Evolutionary conservation across 2,113 vertebrate species (phyloP).

Genomic region (Diglossa brunneiventris): DNA sequence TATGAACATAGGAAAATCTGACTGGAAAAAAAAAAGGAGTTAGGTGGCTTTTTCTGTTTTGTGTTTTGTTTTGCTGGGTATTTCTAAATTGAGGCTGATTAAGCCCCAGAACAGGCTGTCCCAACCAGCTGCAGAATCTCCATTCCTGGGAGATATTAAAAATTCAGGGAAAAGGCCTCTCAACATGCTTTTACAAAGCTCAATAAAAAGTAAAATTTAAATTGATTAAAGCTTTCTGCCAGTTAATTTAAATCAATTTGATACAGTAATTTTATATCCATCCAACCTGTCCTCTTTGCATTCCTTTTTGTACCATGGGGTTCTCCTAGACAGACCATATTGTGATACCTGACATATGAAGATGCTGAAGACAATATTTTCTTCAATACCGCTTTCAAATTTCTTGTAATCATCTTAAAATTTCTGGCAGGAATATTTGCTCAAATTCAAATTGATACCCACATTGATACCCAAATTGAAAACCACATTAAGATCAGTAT

Average conservation of each 20-base stretch:
- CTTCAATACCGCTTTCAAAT: neutral
- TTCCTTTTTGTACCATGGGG: neutral
- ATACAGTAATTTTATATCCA: neutral
- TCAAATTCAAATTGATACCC: neutral
- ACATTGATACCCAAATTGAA: neutral
- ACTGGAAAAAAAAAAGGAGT: neutral
- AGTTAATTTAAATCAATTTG: neutral
- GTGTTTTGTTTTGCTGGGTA: neutral
- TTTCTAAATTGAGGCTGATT: neutral
- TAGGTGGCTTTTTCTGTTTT: neutral
- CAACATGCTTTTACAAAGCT: neutral
- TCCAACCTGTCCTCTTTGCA: neutral
- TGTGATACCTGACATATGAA: neutral
- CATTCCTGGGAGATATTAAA: neutral
- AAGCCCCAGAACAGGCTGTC: neutral
- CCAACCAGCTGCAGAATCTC: neutral
- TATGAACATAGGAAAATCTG: neutral
- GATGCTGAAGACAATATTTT: neutral
- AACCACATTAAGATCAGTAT: neutral
- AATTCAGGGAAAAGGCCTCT: neutral
- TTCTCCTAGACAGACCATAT: neutral
- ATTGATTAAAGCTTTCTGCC: neutral
- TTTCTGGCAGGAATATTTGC: neutral
- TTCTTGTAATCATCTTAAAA: neutral
- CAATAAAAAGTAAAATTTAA: neutral